Percentiles rank a stretch among this genome's conserved stretches.
These are phyloP conservation scores for Coenonympha arcania DNA, from an alignment of 2,888 invertebrate species.

Conservation along the genomic window DNA sequence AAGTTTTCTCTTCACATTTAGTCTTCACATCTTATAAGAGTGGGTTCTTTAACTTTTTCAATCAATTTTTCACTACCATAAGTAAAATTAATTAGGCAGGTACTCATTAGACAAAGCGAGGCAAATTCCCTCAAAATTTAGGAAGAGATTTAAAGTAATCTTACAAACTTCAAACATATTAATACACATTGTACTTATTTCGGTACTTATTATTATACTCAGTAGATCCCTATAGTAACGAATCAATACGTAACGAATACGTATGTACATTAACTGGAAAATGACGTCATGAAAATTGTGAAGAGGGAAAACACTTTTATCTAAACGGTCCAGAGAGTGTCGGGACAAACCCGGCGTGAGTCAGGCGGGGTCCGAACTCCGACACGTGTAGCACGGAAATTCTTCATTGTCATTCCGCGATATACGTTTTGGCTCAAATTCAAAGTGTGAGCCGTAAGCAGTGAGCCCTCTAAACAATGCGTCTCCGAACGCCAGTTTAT, in stretches of 20 bases:
- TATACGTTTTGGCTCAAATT: slow-evolving; percentile 46
- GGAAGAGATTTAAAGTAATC: background rate
- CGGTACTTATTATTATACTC: too few relatives aligned
- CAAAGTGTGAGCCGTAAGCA: too few relatives aligned
- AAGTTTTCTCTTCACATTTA: too few relatives aligned
- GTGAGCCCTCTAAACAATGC: slow-evolving; percentile 23
- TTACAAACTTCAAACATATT: background rate
- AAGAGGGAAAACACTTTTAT: slow-evolving; percentile 10
- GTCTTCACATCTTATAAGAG: too few relatives aligned
- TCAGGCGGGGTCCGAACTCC: slow-evolving; percentile 41
- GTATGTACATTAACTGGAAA: background rate
- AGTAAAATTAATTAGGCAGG: too few relatives aligned
- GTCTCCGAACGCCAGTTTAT: background rate
- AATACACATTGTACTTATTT: too few relatives aligned
- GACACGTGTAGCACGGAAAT: slow-evolving; percentile 35
- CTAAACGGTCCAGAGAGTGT: slow-evolving; percentile 10
- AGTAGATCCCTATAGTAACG: too few relatives aligned
- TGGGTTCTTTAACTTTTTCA: too few relatives aligned
- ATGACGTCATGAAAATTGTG: background rate
- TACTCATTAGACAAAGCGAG: too few relatives aligned
- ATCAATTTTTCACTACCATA: too few relatives aligned
- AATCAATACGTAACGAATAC: background rate
- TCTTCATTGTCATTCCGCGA: slow-evolving; percentile 44
- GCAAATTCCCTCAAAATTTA: too few relatives aligned
- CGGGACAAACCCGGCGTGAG: slow-evolving; percentile 38